These are phyloP conservation scores for Pluvialis apricaria DNA, from an alignment of 2,113 vertebrate species.

Conservation along the genomic window DNA sequence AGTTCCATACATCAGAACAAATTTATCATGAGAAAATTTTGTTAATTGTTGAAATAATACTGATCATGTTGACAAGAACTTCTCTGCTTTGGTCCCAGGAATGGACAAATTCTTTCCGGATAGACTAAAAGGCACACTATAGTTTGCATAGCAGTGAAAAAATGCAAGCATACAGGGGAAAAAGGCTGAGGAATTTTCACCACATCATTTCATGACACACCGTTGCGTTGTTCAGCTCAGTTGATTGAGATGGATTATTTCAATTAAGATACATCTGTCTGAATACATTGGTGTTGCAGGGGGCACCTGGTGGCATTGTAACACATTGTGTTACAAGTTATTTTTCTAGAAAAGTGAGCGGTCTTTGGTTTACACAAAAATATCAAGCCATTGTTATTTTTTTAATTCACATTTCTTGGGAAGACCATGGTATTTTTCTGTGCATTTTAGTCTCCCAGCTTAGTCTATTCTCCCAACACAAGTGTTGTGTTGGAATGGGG, in stretches of 20 bases:
- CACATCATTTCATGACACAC: not conserved
- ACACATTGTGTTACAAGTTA: not conserved
- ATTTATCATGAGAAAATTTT: not conserved
- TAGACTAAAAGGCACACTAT: not conserved
- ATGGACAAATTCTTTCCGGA: not conserved
- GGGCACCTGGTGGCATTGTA: not conserved
- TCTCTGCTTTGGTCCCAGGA: not conserved
- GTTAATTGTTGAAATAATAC: not conserved
- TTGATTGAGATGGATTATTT: constrained; percentile 17
- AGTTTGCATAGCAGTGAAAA: not conserved
- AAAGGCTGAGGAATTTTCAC: not conserved
- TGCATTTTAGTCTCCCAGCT: not conserved
- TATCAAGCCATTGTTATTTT: not conserved
- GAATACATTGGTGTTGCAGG: not conserved
- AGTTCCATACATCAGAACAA: not conserved
- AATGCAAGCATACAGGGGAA: not conserved
- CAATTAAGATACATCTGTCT: constrained; percentile 8
- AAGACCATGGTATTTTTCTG: not conserved
- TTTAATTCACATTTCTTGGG: not conserved
- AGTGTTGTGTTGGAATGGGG: accelerated
- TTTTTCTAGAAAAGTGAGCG: not conserved
- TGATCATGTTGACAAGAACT: not conserved
- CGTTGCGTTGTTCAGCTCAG: not conserved
- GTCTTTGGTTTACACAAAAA: not conserved
- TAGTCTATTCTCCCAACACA: not conserved